Evolutionary conservation across 2,113 vertebrate species (phyloP).

Genomic region (Plestiodon gilberti): DNA sequence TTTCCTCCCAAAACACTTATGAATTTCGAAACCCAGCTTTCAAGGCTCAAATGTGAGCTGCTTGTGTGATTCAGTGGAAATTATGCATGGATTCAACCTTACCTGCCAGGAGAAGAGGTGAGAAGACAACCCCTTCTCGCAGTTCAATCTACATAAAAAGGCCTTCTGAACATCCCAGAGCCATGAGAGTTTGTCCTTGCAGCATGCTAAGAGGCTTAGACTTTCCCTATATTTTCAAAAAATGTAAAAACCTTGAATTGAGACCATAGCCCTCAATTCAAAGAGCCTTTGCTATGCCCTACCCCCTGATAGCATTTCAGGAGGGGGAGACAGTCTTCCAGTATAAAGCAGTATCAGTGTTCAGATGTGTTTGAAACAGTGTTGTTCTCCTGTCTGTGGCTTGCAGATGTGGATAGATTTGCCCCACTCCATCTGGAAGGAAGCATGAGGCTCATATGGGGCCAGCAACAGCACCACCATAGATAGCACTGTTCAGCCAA

Average conservation of each 20-base stretch:
- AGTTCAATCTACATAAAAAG: slow-evolving; percentile 7
- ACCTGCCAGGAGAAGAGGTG: background rate
- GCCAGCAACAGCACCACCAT: too few relatives aligned
- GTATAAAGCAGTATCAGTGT: background rate
- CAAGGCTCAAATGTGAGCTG: slow-evolving; percentile 3
- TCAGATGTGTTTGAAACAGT: too few relatives aligned
- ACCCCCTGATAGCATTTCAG: background rate
- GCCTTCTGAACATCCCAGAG: background rate
- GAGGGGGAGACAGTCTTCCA: background rate
- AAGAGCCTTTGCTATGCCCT: background rate
- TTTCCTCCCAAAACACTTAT: background rate
- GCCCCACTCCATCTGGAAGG: too few relatives aligned
- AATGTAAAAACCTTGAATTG: background rate
- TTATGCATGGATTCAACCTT: slow-evolving; percentile 13
- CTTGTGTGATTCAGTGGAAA: slow-evolving; percentile 20
- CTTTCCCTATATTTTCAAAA: background rate
- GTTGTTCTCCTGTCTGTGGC: too few relatives aligned
- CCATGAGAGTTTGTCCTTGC: background rate
- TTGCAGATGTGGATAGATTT: too few relatives aligned
- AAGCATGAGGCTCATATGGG: too few relatives aligned
- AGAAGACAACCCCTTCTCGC: slow-evolving; percentile 20
- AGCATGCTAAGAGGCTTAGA: slow-evolving; percentile 7
- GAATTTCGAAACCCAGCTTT: slow-evolving; percentile 15
- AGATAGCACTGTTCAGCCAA: too few relatives aligned
- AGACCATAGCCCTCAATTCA: background rate